Base-by-base conservation (phyloP, 2,888 invertebrate species). In the Hydriomena furcata region DNA sequence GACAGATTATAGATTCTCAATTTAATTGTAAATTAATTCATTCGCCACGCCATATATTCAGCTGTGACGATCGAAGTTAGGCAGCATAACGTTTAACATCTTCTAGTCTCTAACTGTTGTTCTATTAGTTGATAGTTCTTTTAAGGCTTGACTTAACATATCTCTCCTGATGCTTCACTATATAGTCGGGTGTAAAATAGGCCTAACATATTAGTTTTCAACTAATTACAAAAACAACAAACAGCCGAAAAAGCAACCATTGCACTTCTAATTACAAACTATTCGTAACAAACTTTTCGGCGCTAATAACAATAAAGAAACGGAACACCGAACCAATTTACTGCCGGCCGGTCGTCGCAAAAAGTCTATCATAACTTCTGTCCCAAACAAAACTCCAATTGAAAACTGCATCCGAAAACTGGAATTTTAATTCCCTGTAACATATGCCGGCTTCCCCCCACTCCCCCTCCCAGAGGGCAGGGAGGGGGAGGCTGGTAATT, bases 381-480 rank as follows among this genome's bases (percentile, higher is more conserved):
- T 47, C 32, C 42, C 50, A 46, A 61, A 55, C 58, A 55, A 60
- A 55, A 58, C 49, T 58, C 49, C 68, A 75, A 76, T 74, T 71
- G 66, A 71, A 78, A 81, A 80, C 74, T 84, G 85, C 85, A 84
- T 81, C 75, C 74, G 71, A 68, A 72, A 82, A 81, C 80, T 78
- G 81, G 79, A 84, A 83, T 83, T 87, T 85, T 85, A 86, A 84
- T 84, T 78, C 76, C 71, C 68, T 68, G 76, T 82, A 82, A 84
- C 87, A 86, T 84, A 87, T 87, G 86, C 81, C 71, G 68, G 46
- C 27, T 20, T 1, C 23, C 51, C 35, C 12, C 11, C 37, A 11
- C 13, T n/a, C 17, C 32, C n/a, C n/a, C 30, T 10, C 13, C 24
- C 32, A 1, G 21, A 8, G 44, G 63, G 55, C 48, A 55, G 35